These are phyloP conservation scores for Anguilla marmorata DNA, from an alignment of 2,797 vertebrate genomes.

Conservation along the genomic window DNA sequence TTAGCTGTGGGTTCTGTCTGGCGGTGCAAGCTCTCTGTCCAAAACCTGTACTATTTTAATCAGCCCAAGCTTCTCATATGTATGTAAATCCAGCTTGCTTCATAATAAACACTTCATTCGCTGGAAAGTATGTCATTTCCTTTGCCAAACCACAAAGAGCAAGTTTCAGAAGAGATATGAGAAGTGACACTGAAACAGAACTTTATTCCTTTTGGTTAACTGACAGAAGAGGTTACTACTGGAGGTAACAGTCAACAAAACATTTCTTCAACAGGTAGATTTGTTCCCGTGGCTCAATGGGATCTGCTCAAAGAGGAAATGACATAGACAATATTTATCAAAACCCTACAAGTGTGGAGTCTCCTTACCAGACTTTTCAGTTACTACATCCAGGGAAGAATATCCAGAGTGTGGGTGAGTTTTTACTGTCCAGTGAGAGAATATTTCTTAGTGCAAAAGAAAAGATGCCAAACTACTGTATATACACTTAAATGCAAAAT, in stretches of 20 bases:
- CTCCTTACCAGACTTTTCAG: background rate
- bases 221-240: background rate
- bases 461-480: background rate
- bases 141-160: background rate
- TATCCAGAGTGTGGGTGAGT: background rate
- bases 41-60: too few relatives aligned
- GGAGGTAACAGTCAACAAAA: background rate
- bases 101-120: background rate
- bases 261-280: background rate
- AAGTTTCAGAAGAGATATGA: background rate
- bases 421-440: background rate
- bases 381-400: background rate
- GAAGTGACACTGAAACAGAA: background rate
- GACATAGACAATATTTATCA: background rate
- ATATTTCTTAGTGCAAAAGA: background rate
- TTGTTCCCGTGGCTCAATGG: background rate
- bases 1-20: too few relatives aligned
- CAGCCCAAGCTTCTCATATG: too few relatives aligned
- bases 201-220: background rate
- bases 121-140: background rate
- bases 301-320: too few relatives aligned
- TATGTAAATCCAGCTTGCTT: too few relatives aligned
- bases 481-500: too few relatives aligned
- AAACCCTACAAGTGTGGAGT: background rate
- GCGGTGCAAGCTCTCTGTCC: too few relatives aligned